Base-by-base conservation (phyloP, 2,888 invertebrate genomes). In the Sympetrum striolatum region DNA sequence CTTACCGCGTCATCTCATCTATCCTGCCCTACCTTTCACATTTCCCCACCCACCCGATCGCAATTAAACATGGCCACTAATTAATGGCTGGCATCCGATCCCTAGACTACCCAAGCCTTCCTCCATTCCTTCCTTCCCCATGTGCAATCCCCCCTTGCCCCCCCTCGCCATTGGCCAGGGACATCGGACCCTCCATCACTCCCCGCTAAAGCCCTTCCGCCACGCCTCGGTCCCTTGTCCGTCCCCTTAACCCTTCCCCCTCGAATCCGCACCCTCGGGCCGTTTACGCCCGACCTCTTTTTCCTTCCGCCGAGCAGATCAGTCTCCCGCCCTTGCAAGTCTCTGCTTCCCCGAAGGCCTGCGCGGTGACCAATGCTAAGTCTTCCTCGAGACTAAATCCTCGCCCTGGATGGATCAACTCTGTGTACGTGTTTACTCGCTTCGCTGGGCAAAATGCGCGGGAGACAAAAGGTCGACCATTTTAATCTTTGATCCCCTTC, bases 1-100 rank as follows among this genome's bases (percentile, higher is more conserved):
- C 81, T 3, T 10, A 37, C 80, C 18, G 18, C 25, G 80, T 31
- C 25, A 12, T 35, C 31, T 18, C 31, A 81, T 81, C 81, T 48
- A 44, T 81, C 81, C 31, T 48, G 25, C 81, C 6, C 53, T 53
- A 18, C 81, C 6, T 44, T 44, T 44, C 44, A 44, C 44, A 44
- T 44, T 44, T 44, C 39, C 44, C 18, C 37, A n/a, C 81, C 53
- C 60, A 18, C n/a, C 86, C 60, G n/a, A 60, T 86, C 86, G 86
- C 86, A 86, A 86, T 86, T 86, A 86, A 86, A 86, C 86, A 60
- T 86, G 86, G 86, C 86, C 86, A 86, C 86, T 86, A 86, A 86
- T 86, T 86, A 86, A 86, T 86, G 86, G 86, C 64, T 86, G 86
- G 64, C 86, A 86, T 86, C 86, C 58, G 86, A 86, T 64, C 86